These are phyloP conservation scores for Dynastes maya DNA, from an alignment of 2,888 invertebrate genomes.

Conservation along the genomic window DNA sequence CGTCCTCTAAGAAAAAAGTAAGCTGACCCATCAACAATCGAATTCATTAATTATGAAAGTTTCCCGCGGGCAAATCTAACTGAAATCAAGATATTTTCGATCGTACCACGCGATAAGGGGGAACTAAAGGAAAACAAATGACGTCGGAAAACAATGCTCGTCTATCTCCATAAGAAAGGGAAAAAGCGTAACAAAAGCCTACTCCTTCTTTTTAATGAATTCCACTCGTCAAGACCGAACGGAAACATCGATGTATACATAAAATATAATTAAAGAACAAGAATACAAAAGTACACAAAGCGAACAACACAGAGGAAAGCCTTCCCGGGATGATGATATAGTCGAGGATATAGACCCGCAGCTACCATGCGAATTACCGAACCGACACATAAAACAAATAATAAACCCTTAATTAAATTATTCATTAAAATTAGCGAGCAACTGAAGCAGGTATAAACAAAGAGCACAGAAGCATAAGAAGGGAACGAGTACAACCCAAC, in stretches of 20 bases:
- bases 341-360: slow-evolving; percentile 46
- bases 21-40: slow-evolving; percentile 34
- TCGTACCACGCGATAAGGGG: slow-evolving; percentile 38
- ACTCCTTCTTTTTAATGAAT: slow-evolving; percentile 38
- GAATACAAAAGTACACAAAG: slow-evolving; percentile 6
- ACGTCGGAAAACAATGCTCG: slow-evolving; percentile 43
- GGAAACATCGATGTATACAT: slow-evolving; percentile 31
- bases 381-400: slow-evolving; percentile 58
- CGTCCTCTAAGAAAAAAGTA: slow-evolving; percentile 7
- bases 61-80: slow-evolving; percentile 13
- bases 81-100: slow-evolving; percentile 44
- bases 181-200: slow-evolving; percentile 34
- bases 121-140: slow-evolving; percentile 48
- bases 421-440: slow-evolving; percentile 58
- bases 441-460: slow-evolving; percentile 41
- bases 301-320: slow-evolving; percentile 4
- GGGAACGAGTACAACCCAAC: slow-evolving; percentile 53
- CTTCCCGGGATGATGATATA: slow-evolving; percentile 3
- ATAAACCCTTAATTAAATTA: slow-evolving; percentile 59
- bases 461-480: slow-evolving; percentile 49
- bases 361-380: slow-evolving; percentile 37
- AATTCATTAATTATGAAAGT: slow-evolving; percentile 44
- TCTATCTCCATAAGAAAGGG: background rate
- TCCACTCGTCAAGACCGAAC: slow-evolving; percentile 6
- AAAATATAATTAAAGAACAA: slow-evolving; percentile 39